Evolutionary conservation across 2,797 vertebrate genomes (phyloP).

Genomic region (Myioborus melanocephalus): DNA sequence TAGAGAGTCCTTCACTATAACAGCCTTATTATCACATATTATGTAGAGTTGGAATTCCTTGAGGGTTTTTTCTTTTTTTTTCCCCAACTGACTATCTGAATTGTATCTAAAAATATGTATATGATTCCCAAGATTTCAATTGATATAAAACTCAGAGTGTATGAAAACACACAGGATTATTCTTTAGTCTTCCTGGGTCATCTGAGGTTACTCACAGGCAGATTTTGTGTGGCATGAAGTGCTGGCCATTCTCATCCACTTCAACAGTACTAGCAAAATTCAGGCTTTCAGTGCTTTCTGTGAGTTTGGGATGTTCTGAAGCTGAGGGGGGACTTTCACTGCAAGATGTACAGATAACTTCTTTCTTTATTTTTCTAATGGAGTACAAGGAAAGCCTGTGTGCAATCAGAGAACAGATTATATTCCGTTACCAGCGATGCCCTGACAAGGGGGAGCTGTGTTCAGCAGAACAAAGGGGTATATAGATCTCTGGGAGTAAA

Average conservation of each 20-base stretch:
- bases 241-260: neutral
- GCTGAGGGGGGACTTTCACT: neutral
- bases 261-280: neutral
- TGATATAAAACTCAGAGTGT: neutral
- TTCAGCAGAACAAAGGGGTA: conserved; percentile 49
- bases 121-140: neutral
- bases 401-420: conserved; percentile 45
- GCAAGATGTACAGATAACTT: conserved; percentile 35
- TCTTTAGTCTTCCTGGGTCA: neutral
- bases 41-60: conserved; percentile 13
- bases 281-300: neutral
- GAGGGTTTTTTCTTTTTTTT: neutral
- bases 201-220: conserved; percentile 13
- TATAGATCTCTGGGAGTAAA: conserved; percentile 43
- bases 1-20: conserved; percentile 60
- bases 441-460: conserved; percentile 38
- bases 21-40: conserved; percentile 64
- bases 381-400: conserved; percentile 34
- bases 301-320: neutral
- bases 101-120: neutral
- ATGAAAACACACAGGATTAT: neutral
- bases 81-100: neutral
- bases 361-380: conserved; percentile 50
- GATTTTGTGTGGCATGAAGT: neutral
- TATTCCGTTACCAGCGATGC: conserved; percentile 18